phyloP scores from a whole-genome alignment of 2,797 vertebrate genomes.

The Champsocephalus gunnari region DNA sequence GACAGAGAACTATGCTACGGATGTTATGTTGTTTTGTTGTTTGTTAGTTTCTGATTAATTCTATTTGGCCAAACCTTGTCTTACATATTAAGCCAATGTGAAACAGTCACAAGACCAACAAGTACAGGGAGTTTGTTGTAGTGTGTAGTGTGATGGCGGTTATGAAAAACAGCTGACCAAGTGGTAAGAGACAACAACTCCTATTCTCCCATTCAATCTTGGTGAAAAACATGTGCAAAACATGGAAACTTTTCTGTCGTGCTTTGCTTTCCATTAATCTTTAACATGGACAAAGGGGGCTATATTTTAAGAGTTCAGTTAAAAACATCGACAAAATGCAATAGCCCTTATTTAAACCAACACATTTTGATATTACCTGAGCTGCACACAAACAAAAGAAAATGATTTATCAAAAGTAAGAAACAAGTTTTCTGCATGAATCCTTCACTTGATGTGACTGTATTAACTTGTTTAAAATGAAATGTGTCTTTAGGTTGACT shows the following conservation, averaged over 20 bases:
- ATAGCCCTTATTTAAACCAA: no score
- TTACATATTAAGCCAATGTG: constrained; percentile 22
- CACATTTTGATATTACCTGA: no score
- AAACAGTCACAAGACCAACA: constrained; percentile 56
- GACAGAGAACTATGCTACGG: constrained; percentile 7
- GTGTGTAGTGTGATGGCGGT: constrained; percentile 18
- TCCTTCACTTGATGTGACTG: background rate
- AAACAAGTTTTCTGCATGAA: no score
- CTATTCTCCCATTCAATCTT: constrained; percentile 7
- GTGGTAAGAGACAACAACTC: constrained; percentile 19
- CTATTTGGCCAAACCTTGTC: constrained; percentile 16
- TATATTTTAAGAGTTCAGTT: background rate
- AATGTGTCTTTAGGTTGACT: no score
- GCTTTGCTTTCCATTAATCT: constrained; percentile 4
- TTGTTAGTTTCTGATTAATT: constrained; percentile 26
- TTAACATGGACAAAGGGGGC: background rate
- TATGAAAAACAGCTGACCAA: constrained; percentile 47
- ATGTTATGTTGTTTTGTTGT: constrained; percentile 42
- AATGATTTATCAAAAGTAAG: no score
- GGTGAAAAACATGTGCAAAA: constrained; percentile 11
- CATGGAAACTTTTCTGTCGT: background rate
- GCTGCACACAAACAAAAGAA: no score
- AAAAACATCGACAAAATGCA: no score
- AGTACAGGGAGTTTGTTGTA: constrained; percentile 45
- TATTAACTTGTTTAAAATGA: background rate